Conservation (phyloP, 2,113 vertebrate genomes). For the Datnioides undecimradiatus region DNA sequence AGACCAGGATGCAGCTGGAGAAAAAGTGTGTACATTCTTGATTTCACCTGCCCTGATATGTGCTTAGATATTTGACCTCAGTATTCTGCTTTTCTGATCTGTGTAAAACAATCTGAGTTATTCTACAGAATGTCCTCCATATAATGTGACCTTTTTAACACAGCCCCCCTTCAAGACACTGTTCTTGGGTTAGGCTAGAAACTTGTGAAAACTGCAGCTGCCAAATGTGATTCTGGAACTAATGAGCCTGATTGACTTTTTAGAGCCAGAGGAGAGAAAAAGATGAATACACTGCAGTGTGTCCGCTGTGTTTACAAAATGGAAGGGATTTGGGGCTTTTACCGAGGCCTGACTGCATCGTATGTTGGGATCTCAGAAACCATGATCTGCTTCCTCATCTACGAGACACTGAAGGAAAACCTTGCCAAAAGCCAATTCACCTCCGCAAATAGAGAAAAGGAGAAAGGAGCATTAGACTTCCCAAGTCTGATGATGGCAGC, state of each 20-base stretch:
- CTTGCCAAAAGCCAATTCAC: constrained; percentile 81
- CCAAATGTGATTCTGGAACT: neutral
- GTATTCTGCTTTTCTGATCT: neutral
- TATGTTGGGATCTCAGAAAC: constrained; percentile 98
- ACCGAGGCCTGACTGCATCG: constrained; percentile 94
- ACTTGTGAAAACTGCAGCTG: neutral
- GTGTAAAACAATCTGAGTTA: constrained; percentile 4
- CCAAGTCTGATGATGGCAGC: constrained; percentile 94
- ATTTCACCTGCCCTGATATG: neutral
- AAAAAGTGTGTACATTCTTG: constrained; percentile 84
- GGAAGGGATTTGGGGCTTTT: constrained; percentile 94
- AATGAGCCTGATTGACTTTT: constrained; percentile 29
- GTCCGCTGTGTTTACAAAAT: constrained; percentile 91
- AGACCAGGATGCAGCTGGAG: constrained; percentile 98
- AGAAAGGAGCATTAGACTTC: constrained; percentile 88
- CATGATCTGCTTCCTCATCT: constrained; percentile 98
- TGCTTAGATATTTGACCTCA: neutral
- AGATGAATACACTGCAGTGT: constrained; percentile 94
- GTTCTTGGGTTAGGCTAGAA: constrained; percentile 55
- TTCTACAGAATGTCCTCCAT: constrained; percentile 2
- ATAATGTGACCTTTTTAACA: constrained; percentile 54
- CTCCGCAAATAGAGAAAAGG: constrained; percentile 76
- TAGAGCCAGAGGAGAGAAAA: constrained; percentile 93
- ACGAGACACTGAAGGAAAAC: constrained; percentile 94
- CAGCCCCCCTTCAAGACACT: neutral